Evolutionary conservation across 1,140 invertebrate genomes (phyloP), one percentile per base, ranked within the genome.

Genomic region (Atta texana): DNA sequence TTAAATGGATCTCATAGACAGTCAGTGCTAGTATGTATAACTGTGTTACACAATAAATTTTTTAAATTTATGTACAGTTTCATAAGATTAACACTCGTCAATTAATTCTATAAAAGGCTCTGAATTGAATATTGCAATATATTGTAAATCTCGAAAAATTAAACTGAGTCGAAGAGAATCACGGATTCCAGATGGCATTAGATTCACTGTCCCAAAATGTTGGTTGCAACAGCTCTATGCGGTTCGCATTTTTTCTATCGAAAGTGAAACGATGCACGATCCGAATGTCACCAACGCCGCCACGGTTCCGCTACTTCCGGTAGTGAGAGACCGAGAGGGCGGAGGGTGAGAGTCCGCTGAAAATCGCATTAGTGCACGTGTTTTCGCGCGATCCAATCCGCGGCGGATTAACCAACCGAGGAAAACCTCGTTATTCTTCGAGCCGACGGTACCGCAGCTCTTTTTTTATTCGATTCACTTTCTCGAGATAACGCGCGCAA

Each of bases 301-400:
- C 24, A 55, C 39, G 80, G 57, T 85, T 87, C 68, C 61, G 55
- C 69, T 75, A 82, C 87, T 69, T 85, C 28, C 74, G 63, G 51
- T 24, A 49, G 21, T 10, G 66, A 49, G 63, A 71, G 59, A 63
- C 39, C 24, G 59, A 28, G 66, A 66, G 64, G 51, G 53, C n/a
- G 78, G 86, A 77, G 64, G 71, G 85, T 55, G 51, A 85, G 57
- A 72, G 89, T 51, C 63, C 69, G 87, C 53, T 55, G 90, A 86
- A 90, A 92, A 91, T 87, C 75, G 91, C 64, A 88, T 92, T 92
- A 92, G 89, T 84, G 90, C 91, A 85, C 89, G 89, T 91, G 91
- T 92, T 92, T 92, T 91, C 91, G 93, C 88, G 84, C 94, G 94
- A 69, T 91, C 92, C 82, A 92, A 92, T 92, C 91, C 91, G 91